A percentile compares a stretch with the other conserved stretches of the same genome.
phyloP scores from a whole-genome alignment of 2,888 invertebrate genomes.

The Lutraria lutraria region DNA sequence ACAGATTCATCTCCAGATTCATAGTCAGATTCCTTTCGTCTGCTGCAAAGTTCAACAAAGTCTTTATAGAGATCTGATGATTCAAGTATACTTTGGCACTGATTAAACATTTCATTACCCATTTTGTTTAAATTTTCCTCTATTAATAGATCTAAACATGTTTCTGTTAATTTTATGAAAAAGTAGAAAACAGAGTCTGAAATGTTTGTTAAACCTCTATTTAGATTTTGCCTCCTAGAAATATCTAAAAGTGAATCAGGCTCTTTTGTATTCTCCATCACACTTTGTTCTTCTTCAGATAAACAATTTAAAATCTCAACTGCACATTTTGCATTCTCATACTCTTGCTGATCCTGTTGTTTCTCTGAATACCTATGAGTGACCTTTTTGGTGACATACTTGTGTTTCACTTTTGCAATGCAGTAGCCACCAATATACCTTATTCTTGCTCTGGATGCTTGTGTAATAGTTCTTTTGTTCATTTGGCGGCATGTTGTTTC shows the following conservation, averaged over 20 bases:
- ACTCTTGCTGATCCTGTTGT: conserved; percentile 20
- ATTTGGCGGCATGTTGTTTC: conserved; percentile 20
- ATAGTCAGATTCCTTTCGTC: not conserved
- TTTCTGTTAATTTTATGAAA: conserved; percentile 48
- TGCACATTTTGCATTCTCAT: conserved; percentile 39
- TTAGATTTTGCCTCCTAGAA: conserved; percentile 51
- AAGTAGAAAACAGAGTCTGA: conserved; percentile 48
- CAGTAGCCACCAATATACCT: conserved; percentile 62
- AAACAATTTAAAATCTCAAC: conserved; percentile 27
- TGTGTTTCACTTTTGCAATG: conserved; percentile 47
- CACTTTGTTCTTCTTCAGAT: conserved; percentile 53
- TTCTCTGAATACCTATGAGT: conserved; percentile 34
- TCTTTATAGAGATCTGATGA: conserved; percentile 33
- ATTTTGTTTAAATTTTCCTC: conserved; percentile 49
- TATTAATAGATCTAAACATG: conserved; percentile 44
- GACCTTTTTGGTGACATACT: conserved; percentile 40
- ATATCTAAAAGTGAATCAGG: conserved; percentile 58
- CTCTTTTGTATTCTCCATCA: conserved; percentile 40
- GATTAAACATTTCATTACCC: conserved; percentile 51
- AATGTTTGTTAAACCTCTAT: conserved; percentile 62
- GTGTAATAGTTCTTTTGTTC: conserved; percentile 44
- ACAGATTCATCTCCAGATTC: not conserved
- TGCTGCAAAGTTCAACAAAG: conserved; percentile 27
- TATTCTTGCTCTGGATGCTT: conserved; percentile 58
- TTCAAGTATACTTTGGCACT: conserved; percentile 37